Percentiles rank a stretch among this genome's conserved stretches.
phyloP scores from a whole-genome alignment of 2,113 vertebrate genomes.

The Lepus europaeus region DNA sequence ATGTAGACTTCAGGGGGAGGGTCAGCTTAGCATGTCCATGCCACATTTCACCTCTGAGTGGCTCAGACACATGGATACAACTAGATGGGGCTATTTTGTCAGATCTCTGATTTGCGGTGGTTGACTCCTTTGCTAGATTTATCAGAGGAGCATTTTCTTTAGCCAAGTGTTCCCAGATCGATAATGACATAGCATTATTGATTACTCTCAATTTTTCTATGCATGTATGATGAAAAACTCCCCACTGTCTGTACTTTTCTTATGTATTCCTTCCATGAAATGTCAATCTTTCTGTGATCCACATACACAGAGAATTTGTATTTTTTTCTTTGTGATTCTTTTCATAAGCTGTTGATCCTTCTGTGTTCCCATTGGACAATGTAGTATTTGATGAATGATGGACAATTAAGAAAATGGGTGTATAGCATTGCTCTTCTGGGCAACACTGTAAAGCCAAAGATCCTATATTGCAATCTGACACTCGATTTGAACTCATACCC shows the following conservation, averaged over 20 bases:
- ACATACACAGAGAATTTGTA: not conserved
- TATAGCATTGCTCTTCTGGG: not conserved
- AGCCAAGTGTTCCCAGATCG: constrained; percentile 60
- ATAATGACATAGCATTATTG: constrained; percentile 60
- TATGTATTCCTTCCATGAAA: constrained; percentile 37
- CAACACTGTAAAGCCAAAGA: not conserved
- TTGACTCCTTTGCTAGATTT: constrained; percentile 2
- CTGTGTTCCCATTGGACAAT: constrained; percentile 1
- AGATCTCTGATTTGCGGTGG: not conserved
- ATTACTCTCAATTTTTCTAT: constrained; percentile 58
- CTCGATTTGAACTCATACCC: not conserved
- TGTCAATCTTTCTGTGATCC: constrained; percentile 50
- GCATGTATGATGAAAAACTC: constrained; percentile 53
- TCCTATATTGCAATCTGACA: not conserved
- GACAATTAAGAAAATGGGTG: not conserved
- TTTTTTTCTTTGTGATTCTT: constrained; percentile 22
- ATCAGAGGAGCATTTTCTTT: constrained; percentile 45
- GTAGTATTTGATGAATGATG: not conserved
- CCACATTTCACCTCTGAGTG: not conserved
- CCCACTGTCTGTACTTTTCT: not conserved
- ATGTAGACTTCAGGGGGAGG: not conserved
- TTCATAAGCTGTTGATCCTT: not conserved
- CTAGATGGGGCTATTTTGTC: not conserved
- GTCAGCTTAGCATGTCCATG: fast-evolving
- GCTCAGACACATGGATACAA: fast-evolving